A percentile compares a stretch with the other conserved stretches of the same genome.
Conservation (phyloP, 37 sponge, comb jelly and placozoan genomes). For the Agelas oroides region DNA sequence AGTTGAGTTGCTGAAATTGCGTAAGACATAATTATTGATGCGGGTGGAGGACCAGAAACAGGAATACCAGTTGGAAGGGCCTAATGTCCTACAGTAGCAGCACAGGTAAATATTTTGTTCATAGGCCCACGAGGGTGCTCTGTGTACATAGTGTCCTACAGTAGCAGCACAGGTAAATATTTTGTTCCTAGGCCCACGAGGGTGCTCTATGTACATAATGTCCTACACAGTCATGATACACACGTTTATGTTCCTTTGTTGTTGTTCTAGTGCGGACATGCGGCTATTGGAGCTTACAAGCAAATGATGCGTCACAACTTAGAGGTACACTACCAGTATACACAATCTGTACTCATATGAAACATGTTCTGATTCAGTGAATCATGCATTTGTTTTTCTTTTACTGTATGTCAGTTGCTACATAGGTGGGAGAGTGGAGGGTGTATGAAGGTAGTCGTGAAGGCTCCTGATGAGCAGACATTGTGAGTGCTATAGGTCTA, state of each 20-base stretch:
- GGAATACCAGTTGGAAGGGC: no score
- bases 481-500: conserved; percentile 61
- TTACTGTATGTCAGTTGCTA: conserved; percentile 49
- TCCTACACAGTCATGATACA: no score
- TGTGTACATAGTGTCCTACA: not conserved
- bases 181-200: not conserved
- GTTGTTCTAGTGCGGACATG: conserved; percentile 76
- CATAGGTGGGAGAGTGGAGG: conserved; percentile 80
- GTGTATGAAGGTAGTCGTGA: conserved; percentile 89
- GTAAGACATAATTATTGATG: no score
- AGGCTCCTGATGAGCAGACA: conserved; percentile 77
- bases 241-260: not conserved
- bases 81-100: no score
- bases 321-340: conserved; percentile 28
- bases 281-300: conserved; percentile 77
- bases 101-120: conserved; percentile 69
- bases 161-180: conserved; percentile 84
- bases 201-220: not conserved
- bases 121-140: not conserved
- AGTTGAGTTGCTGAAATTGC: no score
- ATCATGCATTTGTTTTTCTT: not conserved
- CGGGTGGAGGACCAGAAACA: no score
- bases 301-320: conserved; percentile 34
- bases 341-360: no score
- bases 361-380: conserved; percentile 1